A percentile compares a stretch with the other conserved stretches of the same genome.
These are phyloP conservation scores for Dallia pectoralis DNA, from an alignment of 2,797 vertebrate genomes.

Conservation along the genomic window DNA sequence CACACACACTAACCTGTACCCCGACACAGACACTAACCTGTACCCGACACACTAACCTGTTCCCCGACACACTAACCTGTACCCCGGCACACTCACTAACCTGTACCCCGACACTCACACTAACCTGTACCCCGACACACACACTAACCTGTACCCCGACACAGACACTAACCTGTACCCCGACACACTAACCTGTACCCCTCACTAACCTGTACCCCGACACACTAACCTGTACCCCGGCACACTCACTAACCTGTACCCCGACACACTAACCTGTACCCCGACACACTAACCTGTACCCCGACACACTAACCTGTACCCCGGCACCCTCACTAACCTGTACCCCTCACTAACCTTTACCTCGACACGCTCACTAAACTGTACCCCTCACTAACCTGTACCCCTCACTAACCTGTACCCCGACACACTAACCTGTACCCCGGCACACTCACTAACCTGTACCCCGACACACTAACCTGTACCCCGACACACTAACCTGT, in stretches of 20 bases:
- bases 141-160: not conserved
- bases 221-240: not conserved
- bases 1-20: conserved; percentile 1
- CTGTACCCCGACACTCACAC: too few relatives aligned
- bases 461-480: too few relatives aligned
- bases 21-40: not conserved
- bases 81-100: conserved; percentile 6
- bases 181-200: conserved; percentile 4
- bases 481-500: conserved; percentile 2
- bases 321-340: conserved; percentile 1
- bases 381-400: conserved; percentile 2
- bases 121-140: conserved; percentile 7
- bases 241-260: conserved; percentile 1
- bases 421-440: not conserved
- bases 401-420: too few relatives aligned
- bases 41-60: conserved; percentile 5
- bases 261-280: too few relatives aligned
- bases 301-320: too few relatives aligned
- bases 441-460: not conserved
- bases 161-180: too few relatives aligned
- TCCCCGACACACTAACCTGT: too few relatives aligned
- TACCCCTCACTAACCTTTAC: not conserved
- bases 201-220: too few relatives aligned
- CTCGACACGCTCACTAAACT: too few relatives aligned
- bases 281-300: conserved; percentile 5